A percentile compares a stretch with the other conserved stretches of the same genome.
These are phyloP conservation scores for Gnathonemus echidnorhynchus DNA, from an alignment of 2,113 vertebrate species.

Conservation along the genomic window DNA sequence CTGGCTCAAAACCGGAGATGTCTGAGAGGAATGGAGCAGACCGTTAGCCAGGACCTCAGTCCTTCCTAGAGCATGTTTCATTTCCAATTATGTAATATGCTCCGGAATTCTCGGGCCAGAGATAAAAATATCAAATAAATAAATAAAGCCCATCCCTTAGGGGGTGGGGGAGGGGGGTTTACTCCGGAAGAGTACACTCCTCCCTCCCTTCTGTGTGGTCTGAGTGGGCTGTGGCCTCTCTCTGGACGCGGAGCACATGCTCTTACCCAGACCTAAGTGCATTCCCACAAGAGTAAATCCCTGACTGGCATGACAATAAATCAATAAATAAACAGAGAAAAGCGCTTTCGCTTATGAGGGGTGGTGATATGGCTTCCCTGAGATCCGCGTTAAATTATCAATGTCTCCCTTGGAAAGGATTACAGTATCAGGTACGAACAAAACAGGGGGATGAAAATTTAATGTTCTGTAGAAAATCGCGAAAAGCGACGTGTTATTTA, in stretches of 20 bases:
- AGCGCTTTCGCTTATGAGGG: constrained; percentile 7
- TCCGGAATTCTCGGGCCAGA: constrained; percentile 42
- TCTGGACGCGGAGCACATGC: neutral
- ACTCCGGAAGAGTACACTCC: constrained; percentile 22
- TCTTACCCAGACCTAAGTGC: neutral
- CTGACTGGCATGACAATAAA: constrained; percentile 7
- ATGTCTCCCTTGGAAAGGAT: constrained; percentile 47
- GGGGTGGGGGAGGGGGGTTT: constrained; percentile 32
- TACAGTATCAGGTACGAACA: constrained; percentile 39
- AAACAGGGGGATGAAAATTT: constrained; percentile 35
- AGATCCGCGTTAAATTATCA: constrained; percentile 21
- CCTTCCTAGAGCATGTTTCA: constrained; percentile 30
- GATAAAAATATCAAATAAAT: constrained; percentile 65
- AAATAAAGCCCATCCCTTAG: constrained; percentile 46
- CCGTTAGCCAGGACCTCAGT: neutral
- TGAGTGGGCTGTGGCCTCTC: neutral
- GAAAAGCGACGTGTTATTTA: neutral
- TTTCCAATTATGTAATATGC: constrained; percentile 45
- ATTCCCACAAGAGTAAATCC: neutral
- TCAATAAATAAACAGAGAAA: constrained; percentile 24
- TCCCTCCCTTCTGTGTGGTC: neutral
- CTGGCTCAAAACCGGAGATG: neutral
- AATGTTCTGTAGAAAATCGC: constrained; percentile 15
- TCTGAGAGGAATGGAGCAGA: neutral
- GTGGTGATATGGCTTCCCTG: neutral